A percentile compares a stretch with the other conserved stretches of the same genome.
Conservation (phyloP, 2,797 vertebrate genomes). For the Acridotheres tristis region DNA sequence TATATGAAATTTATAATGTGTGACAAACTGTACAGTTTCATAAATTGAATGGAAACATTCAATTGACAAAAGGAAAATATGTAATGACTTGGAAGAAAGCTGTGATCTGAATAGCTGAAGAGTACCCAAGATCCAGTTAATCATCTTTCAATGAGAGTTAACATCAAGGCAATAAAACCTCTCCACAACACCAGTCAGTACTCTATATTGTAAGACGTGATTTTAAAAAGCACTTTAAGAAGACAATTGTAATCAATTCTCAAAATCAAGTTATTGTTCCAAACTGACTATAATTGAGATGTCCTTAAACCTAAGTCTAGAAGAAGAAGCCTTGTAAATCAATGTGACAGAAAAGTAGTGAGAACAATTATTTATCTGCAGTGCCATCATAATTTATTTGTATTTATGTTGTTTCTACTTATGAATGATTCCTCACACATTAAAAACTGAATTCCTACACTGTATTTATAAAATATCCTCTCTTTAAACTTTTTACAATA, state of each 20-base stretch:
- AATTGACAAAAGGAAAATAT: conserved; percentile 43
- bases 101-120: conserved; percentile 30
- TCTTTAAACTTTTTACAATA: not conserved
- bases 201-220: not conserved
- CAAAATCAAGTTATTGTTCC: not conserved
- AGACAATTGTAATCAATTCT: not conserved
- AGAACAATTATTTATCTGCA: conserved; percentile 1
- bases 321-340: conserved; percentile 19
- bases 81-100: conserved; percentile 13
- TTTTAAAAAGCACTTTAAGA: not conserved
- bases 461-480: not conserved
- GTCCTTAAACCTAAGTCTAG: not conserved
- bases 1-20: not conserved
- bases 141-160: conserved; percentile 15
- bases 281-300: not conserved
- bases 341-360: not conserved
- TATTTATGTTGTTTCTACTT: not conserved
- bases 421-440: not conserved
- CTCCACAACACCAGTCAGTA: not conserved
- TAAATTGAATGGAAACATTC: conserved; percentile 29
- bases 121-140: conserved; percentile 18
- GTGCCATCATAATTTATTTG: not conserved
- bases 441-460: not conserved
- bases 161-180: conserved; percentile 2
- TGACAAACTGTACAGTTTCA: not conserved